phyloP scores from a whole-genome alignment of 2,797 vertebrate genomes.

The Bufotes viridis region DNA sequence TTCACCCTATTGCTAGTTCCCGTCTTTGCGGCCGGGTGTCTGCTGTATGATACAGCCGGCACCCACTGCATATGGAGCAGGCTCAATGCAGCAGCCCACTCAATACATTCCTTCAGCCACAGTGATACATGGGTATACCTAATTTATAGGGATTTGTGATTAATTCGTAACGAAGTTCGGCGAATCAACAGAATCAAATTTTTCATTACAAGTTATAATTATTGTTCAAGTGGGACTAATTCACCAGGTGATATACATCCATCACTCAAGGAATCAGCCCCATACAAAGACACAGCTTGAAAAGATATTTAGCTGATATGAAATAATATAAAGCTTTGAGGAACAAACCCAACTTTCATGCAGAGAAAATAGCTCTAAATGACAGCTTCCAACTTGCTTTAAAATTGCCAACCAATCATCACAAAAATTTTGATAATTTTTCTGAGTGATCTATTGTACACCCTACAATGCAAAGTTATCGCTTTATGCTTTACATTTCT shows the following conservation, averaged over 20 bases:
- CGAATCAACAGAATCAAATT: too few species aligned
- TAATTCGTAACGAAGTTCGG: too few species aligned
- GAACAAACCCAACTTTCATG: not conserved
- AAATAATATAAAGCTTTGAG: not conserved
- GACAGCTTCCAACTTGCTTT: not conserved
- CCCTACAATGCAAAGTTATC: constrained; percentile 8
- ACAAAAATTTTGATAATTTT: not conserved
- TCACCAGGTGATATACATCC: not conserved
- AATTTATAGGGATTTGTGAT: too few species aligned
- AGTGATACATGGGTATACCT: too few species aligned
- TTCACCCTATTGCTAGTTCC: too few species aligned
- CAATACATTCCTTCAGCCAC: too few species aligned
- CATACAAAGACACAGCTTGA: constrained; percentile 1
- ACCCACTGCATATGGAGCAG: too few species aligned
- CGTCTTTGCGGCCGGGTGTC: too few species aligned
- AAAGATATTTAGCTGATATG: constrained; percentile 3
- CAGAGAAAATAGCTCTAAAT: not conserved
- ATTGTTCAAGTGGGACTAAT: not conserved
- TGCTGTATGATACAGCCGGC: too few species aligned
- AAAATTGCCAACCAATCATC: constrained; percentile 10
- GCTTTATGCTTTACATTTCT: not conserved
- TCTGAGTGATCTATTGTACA: not conserved
- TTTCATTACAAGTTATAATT: too few species aligned
- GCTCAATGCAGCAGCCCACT: too few species aligned
- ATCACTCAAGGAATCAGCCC: not conserved